These are phyloP conservation scores for Cyclura pinguis DNA, from an alignment of 2,797 vertebrate species.

Conservation along the genomic window DNA sequence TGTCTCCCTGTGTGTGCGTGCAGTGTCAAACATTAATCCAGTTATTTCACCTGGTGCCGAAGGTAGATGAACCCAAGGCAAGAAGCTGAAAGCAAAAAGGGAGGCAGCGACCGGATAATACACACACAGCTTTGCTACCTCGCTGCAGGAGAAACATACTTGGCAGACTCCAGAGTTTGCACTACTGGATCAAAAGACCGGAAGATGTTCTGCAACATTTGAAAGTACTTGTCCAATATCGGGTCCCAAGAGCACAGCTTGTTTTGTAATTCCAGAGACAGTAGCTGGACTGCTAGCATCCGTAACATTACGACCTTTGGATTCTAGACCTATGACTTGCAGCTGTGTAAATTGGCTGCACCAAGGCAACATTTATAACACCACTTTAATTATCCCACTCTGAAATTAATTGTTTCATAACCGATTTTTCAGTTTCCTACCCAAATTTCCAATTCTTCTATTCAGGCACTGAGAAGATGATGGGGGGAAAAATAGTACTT, in stretches of 20 bases:
- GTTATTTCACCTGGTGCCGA: not conserved
- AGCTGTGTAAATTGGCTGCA: not conserved
- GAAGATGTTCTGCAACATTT: not conserved
- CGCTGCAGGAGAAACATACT: not conserved
- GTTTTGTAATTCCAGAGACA: not conserved
- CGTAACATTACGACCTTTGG: not conserved
- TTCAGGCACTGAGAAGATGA: not conserved
- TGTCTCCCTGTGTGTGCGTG: not conserved
- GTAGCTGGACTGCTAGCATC: not conserved
- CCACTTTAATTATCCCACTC: not conserved
- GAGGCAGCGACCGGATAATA: not conserved
- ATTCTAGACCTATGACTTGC: not conserved
- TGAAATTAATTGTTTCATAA: not conserved
- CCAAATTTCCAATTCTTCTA: not conserved
- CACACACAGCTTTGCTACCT: not conserved
- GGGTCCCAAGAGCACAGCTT: not conserved
- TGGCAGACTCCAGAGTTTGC: not conserved
- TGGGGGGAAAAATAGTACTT: not conserved
- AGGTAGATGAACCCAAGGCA: not conserved
- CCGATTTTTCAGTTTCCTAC: not conserved
- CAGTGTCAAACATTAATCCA: slow-evolving; percentile 1
- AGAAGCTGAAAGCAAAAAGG: not conserved
- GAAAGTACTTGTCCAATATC: not conserved
- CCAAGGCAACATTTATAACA: not conserved
- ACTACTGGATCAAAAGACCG: not conserved